phyloP scores from a whole-genome alignment of 2,888 invertebrate genomes.

The Lasioglossum vierecki region DNA sequence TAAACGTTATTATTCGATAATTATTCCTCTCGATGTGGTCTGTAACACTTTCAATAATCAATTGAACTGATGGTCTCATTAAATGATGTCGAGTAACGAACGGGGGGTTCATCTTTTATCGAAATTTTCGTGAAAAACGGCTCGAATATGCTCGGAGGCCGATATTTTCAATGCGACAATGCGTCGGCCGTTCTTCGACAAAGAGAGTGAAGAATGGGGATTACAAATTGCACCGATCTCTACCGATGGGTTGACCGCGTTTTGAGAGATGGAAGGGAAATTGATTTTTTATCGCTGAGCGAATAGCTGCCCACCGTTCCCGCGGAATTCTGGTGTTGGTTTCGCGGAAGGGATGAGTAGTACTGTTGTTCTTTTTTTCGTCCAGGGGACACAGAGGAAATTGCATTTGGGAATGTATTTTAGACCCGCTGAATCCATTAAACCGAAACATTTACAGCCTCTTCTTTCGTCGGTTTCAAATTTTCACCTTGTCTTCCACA shows the following conservation, averaged over 20 bases:
- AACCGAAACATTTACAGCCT: constrained; percentile 35
- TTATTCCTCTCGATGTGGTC: not conserved
- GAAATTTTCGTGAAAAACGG: constrained; percentile 5
- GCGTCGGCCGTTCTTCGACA: constrained; percentile 22
- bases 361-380: constrained; percentile 26
- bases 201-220: constrained; percentile 35
- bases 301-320: constrained; percentile 37
- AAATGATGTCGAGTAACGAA: not conserved
- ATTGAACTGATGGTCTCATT: not conserved
- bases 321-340: constrained; percentile 37
- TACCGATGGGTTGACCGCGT: constrained; percentile 28
- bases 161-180: constrained; percentile 1
- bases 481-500: not conserved
- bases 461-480: constrained; percentile 12
- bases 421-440: constrained; percentile 22
- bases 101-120: not conserved
- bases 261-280: constrained; percentile 53
- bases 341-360: constrained; percentile 39
- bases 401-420: constrained; percentile 41
- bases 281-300: constrained; percentile 57
- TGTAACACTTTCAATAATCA: not conserved
- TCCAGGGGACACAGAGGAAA: constrained; percentile 21
- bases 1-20: not conserved
- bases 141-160: not conserved
- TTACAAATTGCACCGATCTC: constrained; percentile 54